Base-by-base conservation (phyloP, 2,113 vertebrate genomes). In the Jacana jacana region DNA sequence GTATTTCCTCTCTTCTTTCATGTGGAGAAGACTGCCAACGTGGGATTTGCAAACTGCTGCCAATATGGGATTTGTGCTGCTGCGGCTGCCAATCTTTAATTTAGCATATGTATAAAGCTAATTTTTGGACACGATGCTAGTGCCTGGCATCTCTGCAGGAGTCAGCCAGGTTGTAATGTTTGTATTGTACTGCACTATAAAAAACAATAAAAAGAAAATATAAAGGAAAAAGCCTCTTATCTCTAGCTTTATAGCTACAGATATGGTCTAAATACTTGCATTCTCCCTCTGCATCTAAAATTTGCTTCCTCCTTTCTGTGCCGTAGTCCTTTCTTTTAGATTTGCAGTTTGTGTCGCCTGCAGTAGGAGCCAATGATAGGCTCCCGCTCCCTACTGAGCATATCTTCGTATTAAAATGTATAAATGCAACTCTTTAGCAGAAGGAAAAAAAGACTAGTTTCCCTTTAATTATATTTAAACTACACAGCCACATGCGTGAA, bases 91-190 rank as follows among this genome's bases (percentile, higher is more conserved):
- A 98, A 97, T 98, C 98, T 98, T 97, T 98, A 98, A 98, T 97
- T 97, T 97, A 98, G 97, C 98, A 98, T 98, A 98, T 98, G 98
- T 95, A 98, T 97, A 97, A 97, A 98, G 97, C 97, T 98, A 98
- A 96, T 97, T 98, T 98, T 97, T 98, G 98, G 98, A 98, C 95
- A 97, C 86, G 93, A 94, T 92, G 95, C 94, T 95, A 96, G 95
- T 96, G 96, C 97, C 97, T 98, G 98, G 97, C 98, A 97, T 97
- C 97, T 96, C 97, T 90, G 95, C 92, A 95, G 94, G 96, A 97
- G 83, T 97, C 96, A 97, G 91, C 97, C 89, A 97, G 96, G 97
- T 97, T 98, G 97, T 96, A 95, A 86, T 75, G 73, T 95, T 98
- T 96, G 95, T 93, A 96, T 97, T 94, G 97, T 97, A 97, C 95